These are phyloP conservation scores for Notoglanidium macrostoma DNA, from an alignment of 2,797 vertebrate species.

Conservation along the genomic window DNA sequence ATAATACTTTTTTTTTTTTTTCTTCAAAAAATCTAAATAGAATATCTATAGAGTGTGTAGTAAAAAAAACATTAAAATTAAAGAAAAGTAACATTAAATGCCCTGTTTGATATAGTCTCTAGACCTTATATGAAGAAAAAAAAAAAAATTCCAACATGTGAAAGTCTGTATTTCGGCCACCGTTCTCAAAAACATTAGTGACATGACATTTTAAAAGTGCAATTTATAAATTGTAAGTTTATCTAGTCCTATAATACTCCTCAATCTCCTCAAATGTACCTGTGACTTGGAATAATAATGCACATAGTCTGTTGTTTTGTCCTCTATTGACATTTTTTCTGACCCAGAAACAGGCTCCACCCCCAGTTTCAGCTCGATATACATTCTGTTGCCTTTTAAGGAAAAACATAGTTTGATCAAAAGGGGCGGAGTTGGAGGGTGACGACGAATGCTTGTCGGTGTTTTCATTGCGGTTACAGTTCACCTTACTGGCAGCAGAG, in stretches of 20 bases:
- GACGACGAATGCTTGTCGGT: background rate
- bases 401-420: background rate
- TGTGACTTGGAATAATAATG: background rate
- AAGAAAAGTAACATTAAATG: background rate
- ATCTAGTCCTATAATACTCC: background rate
- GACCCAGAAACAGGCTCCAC: conserved; percentile 10
- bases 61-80: background rate
- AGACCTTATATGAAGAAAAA: background rate
- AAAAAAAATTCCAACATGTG: background rate
- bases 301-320: background rate
- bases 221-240: background rate
- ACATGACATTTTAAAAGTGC: background rate
- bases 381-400: background rate
- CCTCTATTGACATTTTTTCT: background rate
- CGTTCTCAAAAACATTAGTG: background rate
- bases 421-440: background rate
- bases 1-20: background rate
- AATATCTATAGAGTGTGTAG: background rate
- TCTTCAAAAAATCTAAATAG: background rate
- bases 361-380: background rate
- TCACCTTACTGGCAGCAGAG: background rate
- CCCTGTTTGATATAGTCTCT: background rate
- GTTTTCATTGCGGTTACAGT: background rate
- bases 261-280: background rate
- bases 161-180: background rate